A percentile compares a stretch with the other conserved stretches of the same genome.
Conservation (phyloP, 2,888 invertebrate species). For the Cosmopolites sordidus region DNA sequence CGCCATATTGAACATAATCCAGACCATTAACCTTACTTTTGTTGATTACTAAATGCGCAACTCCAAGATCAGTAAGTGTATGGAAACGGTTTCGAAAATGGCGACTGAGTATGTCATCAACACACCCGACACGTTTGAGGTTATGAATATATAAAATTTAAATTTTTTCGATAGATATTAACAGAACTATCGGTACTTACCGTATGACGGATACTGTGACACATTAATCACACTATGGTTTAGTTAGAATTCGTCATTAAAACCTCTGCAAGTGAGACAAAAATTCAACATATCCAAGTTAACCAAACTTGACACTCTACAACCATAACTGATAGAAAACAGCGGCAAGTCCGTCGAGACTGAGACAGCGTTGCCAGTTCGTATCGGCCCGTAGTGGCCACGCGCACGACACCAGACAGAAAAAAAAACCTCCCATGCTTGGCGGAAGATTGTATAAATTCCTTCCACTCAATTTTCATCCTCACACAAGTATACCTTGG, state of each 20-base stretch:
- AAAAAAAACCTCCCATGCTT: slow-evolving; percentile 7
- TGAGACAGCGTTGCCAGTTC: slow-evolving; percentile 9
- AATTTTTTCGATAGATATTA: not conserved
- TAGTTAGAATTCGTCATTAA: not conserved
- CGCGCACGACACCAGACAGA: slow-evolving; percentile 6
- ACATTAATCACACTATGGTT: not conserved
- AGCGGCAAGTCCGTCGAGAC: slow-evolving; percentile 3
- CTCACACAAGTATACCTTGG: not conserved
- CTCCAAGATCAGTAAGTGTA: slow-evolving; percentile 2
- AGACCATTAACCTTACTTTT: too few species aligned
- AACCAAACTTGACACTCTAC: slow-evolving; percentile 9
- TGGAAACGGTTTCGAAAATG: slow-evolving; percentile 4
- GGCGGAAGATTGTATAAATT: slow-evolving; percentile 2
- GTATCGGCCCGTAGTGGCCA: not conserved
- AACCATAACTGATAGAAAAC: slow-evolving; percentile 2
- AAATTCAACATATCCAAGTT: slow-evolving; percentile 1
- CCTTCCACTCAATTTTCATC: slow-evolving; percentile 13
- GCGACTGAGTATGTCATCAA: not conserved
- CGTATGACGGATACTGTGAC: not conserved
- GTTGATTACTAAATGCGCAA: slow-evolving; percentile 5
- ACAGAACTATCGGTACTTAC: slow-evolving; percentile 4
- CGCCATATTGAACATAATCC: too few species aligned
- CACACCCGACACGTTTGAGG: slow-evolving; percentile 4
- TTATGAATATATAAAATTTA: not conserved
- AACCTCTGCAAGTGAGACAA: not conserved